A percentile compares a stretch with the other conserved stretches of the same genome.
Evolutionary conservation across 2,888 invertebrate genomes (phyloP).

Genomic region (Trilocha varians): DNA sequence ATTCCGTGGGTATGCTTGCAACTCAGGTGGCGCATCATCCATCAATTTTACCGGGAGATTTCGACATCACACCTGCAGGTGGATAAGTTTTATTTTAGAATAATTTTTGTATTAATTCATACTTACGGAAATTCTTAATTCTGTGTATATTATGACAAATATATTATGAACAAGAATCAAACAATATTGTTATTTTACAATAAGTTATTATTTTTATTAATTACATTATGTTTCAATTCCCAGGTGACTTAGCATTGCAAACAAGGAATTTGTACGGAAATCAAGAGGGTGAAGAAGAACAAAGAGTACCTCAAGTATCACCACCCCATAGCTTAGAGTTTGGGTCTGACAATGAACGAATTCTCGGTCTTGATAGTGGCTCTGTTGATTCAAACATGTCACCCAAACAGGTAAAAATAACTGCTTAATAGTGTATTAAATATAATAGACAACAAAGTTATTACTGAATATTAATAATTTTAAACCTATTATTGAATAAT

Average conservation of each 20-base stretch:
- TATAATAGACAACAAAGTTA: neutral
- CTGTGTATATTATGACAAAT: neutral
- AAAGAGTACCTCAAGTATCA: conserved; percentile 84
- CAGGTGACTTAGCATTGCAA: conserved; percentile 64
- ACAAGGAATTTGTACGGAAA: conserved; percentile 58
- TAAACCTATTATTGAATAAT: neutral
- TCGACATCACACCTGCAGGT: conserved; percentile 90
- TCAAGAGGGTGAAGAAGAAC: conserved; percentile 80
- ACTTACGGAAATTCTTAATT: conserved; percentile 17
- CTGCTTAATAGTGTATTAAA: neutral
- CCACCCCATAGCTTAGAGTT: conserved; percentile 84
- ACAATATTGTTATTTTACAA: too few relatives aligned
- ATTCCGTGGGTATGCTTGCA: conserved; percentile 90
- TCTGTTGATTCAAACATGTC: conserved; percentile 84
- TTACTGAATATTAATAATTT: neutral
- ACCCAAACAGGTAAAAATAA: conserved; percentile 79
- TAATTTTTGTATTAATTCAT: too few relatives aligned
- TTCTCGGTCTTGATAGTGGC: conserved; percentile 87
- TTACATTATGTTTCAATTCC: too few relatives aligned
- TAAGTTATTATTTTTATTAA: too few relatives aligned
- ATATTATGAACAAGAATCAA: too few relatives aligned
- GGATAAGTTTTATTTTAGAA: too few relatives aligned
- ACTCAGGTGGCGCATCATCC: conserved; percentile 92
- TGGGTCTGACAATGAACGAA: conserved; percentile 86
- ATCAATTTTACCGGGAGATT: conserved; percentile 92